phyloP scores from a whole-genome alignment of 2,113 vertebrate genomes.

The Cyanistes caeruleus region DNA sequence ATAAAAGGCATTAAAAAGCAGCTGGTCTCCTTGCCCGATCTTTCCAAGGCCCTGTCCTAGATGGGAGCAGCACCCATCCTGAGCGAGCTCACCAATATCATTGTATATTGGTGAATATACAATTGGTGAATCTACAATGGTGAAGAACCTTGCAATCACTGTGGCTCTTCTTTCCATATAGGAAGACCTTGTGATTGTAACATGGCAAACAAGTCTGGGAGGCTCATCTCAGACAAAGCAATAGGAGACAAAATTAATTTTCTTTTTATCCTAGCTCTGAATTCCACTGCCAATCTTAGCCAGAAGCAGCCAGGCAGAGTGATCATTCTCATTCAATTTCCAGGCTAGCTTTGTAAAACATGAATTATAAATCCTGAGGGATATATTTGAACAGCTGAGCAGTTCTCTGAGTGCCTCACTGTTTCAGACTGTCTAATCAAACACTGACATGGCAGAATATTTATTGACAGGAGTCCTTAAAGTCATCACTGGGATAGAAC shows the following conservation, averaged over 20 bases:
- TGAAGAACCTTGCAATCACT: not conserved
- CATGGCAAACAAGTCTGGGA: not conserved
- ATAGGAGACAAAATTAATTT: not conserved
- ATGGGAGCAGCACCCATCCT: not conserved
- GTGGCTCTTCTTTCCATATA: not conserved
- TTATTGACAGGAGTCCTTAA: not conserved
- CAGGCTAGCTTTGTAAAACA: not conserved
- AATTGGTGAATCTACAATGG: too few species aligned
- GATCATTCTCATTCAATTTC: not conserved
- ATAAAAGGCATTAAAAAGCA: too few species aligned
- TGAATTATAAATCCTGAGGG: slow-evolving; percentile 14
- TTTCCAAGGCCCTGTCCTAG: too few species aligned
- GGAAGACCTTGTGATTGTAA: not conserved
- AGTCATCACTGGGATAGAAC: not conserved
- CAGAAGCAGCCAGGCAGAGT: not conserved
- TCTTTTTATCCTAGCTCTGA: not conserved
- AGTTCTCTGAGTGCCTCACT: not conserved
- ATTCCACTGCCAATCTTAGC: not conserved
- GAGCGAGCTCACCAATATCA: not conserved
- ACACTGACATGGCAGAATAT: not conserved
- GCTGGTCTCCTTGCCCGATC: too few species aligned
- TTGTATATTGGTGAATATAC: not conserved
- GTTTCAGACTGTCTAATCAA: not conserved
- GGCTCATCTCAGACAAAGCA: not conserved
- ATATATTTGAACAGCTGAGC: not conserved